A percentile compares a stretch with the other conserved stretches of the same genome.
Evolutionary conservation across 2,888 invertebrate genomes (phyloP).

Genomic region (Polylopha cassiicola): DNA sequence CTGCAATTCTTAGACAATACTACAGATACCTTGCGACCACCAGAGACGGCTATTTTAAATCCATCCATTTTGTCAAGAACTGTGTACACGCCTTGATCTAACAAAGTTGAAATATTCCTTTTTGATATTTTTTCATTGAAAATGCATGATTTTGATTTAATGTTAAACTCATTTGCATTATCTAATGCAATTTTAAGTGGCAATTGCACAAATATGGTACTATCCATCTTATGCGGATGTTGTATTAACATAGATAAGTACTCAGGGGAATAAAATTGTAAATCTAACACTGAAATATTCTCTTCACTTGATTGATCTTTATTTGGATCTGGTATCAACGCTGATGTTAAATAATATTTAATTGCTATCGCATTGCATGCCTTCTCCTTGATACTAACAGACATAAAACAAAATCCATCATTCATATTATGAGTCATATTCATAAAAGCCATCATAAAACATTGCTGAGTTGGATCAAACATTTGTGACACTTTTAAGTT

Average conservation of each 20-base stretch:
- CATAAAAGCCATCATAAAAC: conserved; percentile 72
- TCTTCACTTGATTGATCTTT: conserved; percentile 38
- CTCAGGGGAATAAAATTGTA: conserved; percentile 86
- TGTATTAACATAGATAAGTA: conserved; percentile 84
- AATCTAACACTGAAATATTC: conserved; percentile 77
- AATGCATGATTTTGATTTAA: conserved; percentile 56
- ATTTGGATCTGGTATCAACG: conserved; percentile 49
- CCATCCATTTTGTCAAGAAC: conserved; percentile 82
- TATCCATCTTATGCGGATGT: conserved; percentile 63
- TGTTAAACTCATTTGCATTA: conserved; percentile 56
- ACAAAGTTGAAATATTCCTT: conserved; percentile 72
- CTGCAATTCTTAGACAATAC: conserved; percentile 87
- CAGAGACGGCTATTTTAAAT: conserved; percentile 88
- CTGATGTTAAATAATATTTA: conserved; percentile 73
- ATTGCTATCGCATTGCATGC: conserved; percentile 64
- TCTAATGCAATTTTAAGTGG: conserved; percentile 67
- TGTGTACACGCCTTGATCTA: conserved; percentile 75
- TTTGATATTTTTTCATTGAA: conserved; percentile 65
- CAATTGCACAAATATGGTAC: conserved; percentile 68
- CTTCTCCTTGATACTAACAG: conserved; percentile 63
- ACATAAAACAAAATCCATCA: conserved; percentile 70
- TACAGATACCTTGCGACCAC: conserved; percentile 88
- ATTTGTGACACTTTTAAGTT: conserved; percentile 68
- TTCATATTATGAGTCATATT: conserved; percentile 57
- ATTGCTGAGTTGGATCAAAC: conserved; percentile 64